Percentiles rank a stretch among this genome's conserved stretches.
Conservation (phyloP, 2,797 vertebrate species). For the Buceros bicornis region DNA sequence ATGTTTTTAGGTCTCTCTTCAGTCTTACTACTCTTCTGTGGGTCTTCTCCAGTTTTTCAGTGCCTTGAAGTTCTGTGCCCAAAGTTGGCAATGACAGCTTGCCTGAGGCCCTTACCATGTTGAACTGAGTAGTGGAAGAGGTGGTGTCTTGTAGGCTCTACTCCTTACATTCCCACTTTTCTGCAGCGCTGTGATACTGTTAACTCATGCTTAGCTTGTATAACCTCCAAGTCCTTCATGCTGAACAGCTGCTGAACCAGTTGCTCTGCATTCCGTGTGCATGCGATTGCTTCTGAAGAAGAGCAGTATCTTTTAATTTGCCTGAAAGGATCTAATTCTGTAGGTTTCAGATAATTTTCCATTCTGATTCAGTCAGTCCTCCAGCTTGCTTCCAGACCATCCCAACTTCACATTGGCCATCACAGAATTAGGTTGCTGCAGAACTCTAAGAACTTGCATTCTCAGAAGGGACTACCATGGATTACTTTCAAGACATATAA, state of each 20-base stretch:
- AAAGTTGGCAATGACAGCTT: background rate
- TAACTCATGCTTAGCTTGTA: background rate
- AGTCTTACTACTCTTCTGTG: background rate
- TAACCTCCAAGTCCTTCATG: background rate
- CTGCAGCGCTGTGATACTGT: fast-evolving
- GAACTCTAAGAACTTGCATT: background rate
- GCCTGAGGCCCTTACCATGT: background rate
- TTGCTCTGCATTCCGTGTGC: background rate
- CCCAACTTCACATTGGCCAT: background rate
- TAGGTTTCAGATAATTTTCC: background rate
- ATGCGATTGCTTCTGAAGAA: background rate
- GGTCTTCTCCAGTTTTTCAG: background rate
- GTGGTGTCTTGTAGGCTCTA: background rate
- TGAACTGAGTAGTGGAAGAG: background rate
- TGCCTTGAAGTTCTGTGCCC: background rate
- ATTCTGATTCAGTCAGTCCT: background rate
- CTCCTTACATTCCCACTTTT: background rate
- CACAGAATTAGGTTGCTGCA: background rate
- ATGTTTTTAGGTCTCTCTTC: background rate
- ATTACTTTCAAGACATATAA: background rate
- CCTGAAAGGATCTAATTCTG: background rate
- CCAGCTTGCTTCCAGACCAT: background rate
- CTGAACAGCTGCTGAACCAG: background rate
- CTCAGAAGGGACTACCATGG: background rate
- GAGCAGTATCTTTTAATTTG: background rate